Conservation (phyloP, 2,797 vertebrate species). For the Florisuga fusca region DNA sequence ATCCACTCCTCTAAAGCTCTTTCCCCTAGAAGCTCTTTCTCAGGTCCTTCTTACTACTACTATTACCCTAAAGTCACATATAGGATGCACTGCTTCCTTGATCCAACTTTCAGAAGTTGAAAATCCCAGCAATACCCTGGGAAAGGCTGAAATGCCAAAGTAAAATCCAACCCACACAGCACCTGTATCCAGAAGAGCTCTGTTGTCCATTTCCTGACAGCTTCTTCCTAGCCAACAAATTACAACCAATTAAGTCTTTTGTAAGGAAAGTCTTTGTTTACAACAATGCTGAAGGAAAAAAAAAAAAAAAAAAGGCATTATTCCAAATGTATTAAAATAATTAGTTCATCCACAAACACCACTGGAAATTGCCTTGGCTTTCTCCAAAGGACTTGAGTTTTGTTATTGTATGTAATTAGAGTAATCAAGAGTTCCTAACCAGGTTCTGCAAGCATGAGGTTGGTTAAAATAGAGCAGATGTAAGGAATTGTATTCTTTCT, state of each 20-base stretch:
- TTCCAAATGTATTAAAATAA: constrained; percentile 47
- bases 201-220: neutral
- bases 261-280: constrained; percentile 23
- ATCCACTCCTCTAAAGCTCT: neutral
- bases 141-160: neutral
- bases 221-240: constrained; percentile 18
- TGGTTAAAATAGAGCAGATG: neutral
- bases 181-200: neutral
- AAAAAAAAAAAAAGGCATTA: neutral
- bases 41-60: neutral
- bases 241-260: constrained; percentile 24
- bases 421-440: neutral
- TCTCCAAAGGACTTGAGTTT: neutral
- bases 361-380: constrained; percentile 24
- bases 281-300: neutral
- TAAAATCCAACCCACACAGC: neutral
- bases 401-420: constrained; percentile 10
- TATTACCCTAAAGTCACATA: neutral
- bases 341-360: constrained; percentile 48
- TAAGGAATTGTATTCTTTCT: neutral
- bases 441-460: neutral
- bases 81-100: neutral
- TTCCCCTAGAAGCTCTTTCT: neutral
- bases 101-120: neutral
- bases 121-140: neutral